Evolutionary conservation across 2,797 vertebrate species (phyloP).

Genomic region (Psittacula derbiana): DNA sequence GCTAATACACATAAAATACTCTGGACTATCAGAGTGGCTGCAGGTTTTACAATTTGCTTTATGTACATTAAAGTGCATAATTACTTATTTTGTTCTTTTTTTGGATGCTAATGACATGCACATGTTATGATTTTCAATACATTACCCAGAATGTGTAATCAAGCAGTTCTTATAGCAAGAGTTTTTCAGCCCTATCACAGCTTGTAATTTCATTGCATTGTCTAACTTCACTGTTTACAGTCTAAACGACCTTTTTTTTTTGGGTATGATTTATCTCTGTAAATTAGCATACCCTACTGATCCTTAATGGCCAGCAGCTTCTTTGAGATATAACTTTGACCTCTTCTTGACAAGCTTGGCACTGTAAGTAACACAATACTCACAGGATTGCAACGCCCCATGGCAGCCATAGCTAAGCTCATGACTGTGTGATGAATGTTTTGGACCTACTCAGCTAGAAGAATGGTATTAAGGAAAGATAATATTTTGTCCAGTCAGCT

Average conservation of each 20-base stretch:
- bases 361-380: neutral
- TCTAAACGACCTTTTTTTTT: neutral
- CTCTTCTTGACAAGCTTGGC: neutral
- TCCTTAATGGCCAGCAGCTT: neutral
- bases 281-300: neutral
- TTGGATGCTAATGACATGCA: neutral
- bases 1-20: neutral
- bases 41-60: neutral
- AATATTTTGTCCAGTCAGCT: neutral
- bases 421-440: neutral
- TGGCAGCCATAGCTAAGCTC: slow-evolving; percentile 40
- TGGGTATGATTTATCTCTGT: neutral
- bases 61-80: neutral
- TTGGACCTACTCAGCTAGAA: neutral
- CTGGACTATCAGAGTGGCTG: neutral
- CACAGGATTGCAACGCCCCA: neutral
- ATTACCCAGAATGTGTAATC: neutral
- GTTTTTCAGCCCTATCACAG: neutral
- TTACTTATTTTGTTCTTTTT: neutral
- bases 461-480: neutral
- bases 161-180: neutral
- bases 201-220: neutral
- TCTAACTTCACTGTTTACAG: neutral
- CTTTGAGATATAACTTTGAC: neutral
- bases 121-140: neutral